phyloP scores from a whole-genome alignment of 2,113 vertebrate species.

The Syngnathus typhle region DNA sequence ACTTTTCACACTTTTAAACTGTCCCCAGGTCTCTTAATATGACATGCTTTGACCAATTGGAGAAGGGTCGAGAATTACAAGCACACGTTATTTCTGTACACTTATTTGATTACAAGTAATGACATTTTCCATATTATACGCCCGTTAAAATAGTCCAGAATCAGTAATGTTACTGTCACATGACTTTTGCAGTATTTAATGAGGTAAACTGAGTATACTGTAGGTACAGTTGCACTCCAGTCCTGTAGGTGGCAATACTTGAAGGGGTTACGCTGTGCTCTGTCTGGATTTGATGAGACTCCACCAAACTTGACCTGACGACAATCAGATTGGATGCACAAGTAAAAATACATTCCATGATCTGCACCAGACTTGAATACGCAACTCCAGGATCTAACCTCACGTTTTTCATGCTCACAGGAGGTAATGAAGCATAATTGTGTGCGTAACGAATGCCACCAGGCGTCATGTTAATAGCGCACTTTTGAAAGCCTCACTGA shows the following conservation, averaged over 20 bases:
- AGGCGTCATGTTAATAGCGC: constrained; percentile 29
- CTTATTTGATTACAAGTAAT: too few relatives aligned
- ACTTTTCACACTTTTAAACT: too few relatives aligned
- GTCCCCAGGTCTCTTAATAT: too few relatives aligned
- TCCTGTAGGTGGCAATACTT: not conserved
- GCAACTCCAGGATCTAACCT: not conserved
- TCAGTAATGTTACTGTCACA: not conserved
- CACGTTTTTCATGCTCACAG: not conserved
- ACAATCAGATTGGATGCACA: not conserved
- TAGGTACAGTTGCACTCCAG: not conserved
- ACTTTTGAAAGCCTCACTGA: not conserved
- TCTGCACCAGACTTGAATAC: not conserved
- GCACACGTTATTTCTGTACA: not conserved
- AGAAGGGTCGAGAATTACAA: not conserved
- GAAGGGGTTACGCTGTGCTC: not conserved
- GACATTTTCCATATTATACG: not conserved
- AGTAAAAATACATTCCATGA: not conserved
- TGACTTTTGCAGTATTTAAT: not conserved
- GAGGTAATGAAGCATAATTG: not conserved
- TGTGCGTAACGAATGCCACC: not conserved
- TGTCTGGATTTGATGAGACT: not conserved
- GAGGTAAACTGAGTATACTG: not conserved
- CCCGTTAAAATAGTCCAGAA: not conserved
- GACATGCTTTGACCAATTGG: too few relatives aligned
- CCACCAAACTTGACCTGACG: not conserved